These are phyloP conservation scores for Anagyrus pseudococci DNA, from an alignment of 2,888 invertebrate genomes.

Conservation along the genomic window DNA sequence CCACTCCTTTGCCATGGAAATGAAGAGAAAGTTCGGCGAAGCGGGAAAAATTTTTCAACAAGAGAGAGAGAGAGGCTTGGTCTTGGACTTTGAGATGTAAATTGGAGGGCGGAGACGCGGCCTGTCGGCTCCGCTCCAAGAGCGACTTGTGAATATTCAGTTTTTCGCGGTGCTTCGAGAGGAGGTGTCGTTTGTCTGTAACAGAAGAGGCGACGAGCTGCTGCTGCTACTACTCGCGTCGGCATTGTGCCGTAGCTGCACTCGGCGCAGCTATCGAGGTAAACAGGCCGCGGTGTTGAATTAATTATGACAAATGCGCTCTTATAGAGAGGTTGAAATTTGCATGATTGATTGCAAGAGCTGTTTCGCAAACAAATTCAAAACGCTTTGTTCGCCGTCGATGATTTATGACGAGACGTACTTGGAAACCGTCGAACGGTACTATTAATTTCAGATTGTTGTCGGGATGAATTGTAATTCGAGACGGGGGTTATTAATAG, in stretches of 20 bases:
- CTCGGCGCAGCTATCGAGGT: neutral
- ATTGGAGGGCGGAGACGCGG: too few relatives aligned
- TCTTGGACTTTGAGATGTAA: too few relatives aligned
- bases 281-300: neutral
- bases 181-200: too few relatives aligned
- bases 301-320: neutral
- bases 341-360: neutral
- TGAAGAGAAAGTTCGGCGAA: neutral
- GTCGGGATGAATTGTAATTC: neutral
- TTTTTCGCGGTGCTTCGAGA: too few relatives aligned
- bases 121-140: too few relatives aligned
- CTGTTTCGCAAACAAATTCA: constrained; percentile 1
- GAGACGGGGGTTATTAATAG: neutral
- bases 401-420: neutral
- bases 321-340: neutral
- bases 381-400: neutral
- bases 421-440: neutral
- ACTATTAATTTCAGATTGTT: neutral
- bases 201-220: too few relatives aligned
- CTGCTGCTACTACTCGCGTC: too few relatives aligned
- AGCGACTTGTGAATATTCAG: too few relatives aligned
- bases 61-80: too few relatives aligned
- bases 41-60: neutral
- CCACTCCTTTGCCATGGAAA: neutral
- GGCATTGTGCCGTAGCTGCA: too few relatives aligned